These are phyloP conservation scores for Gambusia holbrooki DNA, from an alignment of 2,113 vertebrate species.

Conservation along the genomic window DNA sequence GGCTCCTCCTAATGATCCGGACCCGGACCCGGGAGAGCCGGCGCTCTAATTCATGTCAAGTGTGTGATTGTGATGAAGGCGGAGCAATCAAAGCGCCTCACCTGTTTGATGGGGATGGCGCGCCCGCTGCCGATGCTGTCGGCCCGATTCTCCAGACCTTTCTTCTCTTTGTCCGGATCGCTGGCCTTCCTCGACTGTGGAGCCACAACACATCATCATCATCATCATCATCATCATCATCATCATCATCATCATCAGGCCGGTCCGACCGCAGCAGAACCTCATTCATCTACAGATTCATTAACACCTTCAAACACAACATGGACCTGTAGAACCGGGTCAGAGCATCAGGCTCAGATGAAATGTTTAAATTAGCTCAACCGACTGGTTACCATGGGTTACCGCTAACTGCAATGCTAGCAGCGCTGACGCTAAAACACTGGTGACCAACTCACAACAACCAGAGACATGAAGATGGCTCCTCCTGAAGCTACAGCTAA, in stretches of 20 bases:
- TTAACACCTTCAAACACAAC: too few species aligned
- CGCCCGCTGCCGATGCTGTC: constrained; percentile 98
- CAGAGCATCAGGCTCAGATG: too few species aligned
- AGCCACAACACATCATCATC: constrained; percentile 10
- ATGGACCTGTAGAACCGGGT: too few species aligned
- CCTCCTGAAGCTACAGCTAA: too few species aligned
- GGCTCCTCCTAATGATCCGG: constrained; percentile 95
- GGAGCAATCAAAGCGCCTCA: constrained; percentile 62
- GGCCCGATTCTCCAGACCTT: constrained; percentile 91
- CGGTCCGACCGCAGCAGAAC: too few species aligned
- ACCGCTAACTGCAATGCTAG: too few species aligned
- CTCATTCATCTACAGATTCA: too few species aligned
- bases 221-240: neutral
- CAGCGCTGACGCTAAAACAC: too few species aligned
- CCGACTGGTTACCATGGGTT: too few species aligned
- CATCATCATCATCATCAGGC: neutral
- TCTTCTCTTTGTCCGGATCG: constrained; percentile 98
- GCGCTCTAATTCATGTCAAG: constrained; percentile 91
- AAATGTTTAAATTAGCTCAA: too few species aligned
- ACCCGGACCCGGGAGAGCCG: constrained; percentile 90
- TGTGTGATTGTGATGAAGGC: constrained; percentile 92
- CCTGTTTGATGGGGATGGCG: constrained; percentile 99
- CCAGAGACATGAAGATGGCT: too few species aligned
- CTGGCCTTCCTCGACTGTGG: constrained; percentile 96
- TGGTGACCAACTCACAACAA: too few species aligned